phyloP scores from a whole-genome alignment of 2,888 invertebrate genomes.

The Bruchidius siliquastri region DNA sequence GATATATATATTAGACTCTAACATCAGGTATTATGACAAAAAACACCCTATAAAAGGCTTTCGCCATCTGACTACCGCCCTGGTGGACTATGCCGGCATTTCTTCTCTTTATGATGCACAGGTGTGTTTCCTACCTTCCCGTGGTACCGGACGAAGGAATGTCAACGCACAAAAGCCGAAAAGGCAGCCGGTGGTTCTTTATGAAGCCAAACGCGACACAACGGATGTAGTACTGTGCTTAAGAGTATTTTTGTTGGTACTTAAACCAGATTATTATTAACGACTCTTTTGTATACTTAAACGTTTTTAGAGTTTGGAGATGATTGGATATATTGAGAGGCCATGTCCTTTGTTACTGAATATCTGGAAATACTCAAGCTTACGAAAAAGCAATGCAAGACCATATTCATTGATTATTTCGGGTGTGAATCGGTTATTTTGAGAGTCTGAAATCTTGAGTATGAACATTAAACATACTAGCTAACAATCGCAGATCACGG shows the following conservation, averaged over 20 bases:
- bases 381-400: neutral
- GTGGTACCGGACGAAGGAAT: neutral
- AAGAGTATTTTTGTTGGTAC: neutral
- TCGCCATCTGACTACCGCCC: neutral
- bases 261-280: neutral
- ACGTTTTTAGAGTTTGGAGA: neutral
- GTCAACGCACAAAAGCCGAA: neutral
- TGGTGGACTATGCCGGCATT: neutral
- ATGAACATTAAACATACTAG: no score
- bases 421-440: no score
- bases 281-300: neutral
- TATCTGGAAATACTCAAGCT: neutral
- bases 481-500: no score
- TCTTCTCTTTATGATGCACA: neutral
- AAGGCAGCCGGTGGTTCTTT: neutral
- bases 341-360: neutral
- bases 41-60: no score
- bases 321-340: neutral
- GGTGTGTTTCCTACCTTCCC: neutral
- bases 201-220: neutral
- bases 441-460: no score
- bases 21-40: no score
- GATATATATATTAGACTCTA: no score
- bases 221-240: neutral
- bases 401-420: no score